A percentile compares a stretch with the other conserved stretches of the same genome.
Conservation (phyloP, 2,113 vertebrate genomes). For the Origma solitaria region DNA sequence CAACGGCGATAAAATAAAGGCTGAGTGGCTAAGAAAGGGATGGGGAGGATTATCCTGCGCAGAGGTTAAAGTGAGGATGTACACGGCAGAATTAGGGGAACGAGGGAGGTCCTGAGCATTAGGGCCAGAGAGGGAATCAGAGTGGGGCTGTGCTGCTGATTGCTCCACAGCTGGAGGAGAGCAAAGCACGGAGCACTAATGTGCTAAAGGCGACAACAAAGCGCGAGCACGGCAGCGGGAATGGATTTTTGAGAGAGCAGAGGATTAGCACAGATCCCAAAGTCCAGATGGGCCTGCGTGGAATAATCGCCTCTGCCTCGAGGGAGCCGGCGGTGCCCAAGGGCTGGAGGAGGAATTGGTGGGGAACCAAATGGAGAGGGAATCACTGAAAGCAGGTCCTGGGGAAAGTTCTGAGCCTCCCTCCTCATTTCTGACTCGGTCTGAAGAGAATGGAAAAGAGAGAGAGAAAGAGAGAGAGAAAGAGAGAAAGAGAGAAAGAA, state of each 20-base stretch:
- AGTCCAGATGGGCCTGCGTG: slow-evolving; percentile 48
- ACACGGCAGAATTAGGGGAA: rapidly evolving
- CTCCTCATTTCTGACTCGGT: neutral
- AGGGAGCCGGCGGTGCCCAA: neutral
- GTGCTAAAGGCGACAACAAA: neutral
- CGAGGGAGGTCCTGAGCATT: neutral
- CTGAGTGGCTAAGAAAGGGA: neutral
- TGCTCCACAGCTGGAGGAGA: neutral
- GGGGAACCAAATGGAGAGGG: neutral
- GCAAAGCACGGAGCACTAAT: neutral
- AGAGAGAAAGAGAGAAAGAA: rapidly evolving
- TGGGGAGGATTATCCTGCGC: neutral
- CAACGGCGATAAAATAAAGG: neutral
- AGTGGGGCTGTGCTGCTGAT: neutral
- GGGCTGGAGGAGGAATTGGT: neutral
- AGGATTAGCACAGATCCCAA: slow-evolving; percentile 36
- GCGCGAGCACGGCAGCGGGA: neutral
- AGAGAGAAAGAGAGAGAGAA: too few species aligned
- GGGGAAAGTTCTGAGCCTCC: slow-evolving; percentile 20
- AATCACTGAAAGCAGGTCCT: slow-evolving; percentile 1
- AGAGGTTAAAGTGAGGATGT: neutral
- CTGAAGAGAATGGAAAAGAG: too few species aligned
- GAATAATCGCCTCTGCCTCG: neutral
- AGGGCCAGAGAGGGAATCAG: neutral
- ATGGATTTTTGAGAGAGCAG: slow-evolving; percentile 33